Percentiles rank a stretch among this genome's conserved stretches.
Conservation (phyloP, 2,113 vertebrate species). For the Gymnobelideus leadbeateri region DNA sequence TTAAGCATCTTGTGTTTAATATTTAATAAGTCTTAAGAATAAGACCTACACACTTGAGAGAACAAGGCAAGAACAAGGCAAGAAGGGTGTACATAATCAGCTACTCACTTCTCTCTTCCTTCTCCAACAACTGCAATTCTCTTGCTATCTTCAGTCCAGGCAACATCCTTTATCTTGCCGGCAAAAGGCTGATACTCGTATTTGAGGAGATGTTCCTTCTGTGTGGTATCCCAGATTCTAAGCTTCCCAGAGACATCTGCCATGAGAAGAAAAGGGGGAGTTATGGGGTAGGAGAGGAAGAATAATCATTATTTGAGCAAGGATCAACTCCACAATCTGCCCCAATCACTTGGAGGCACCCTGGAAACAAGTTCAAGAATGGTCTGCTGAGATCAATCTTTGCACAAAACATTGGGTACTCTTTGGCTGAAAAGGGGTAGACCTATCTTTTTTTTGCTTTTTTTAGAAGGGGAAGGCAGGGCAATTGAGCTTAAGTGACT, state of each 20-base stretch:
- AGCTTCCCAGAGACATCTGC: conserved; percentile 95
- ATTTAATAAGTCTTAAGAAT: not conserved
- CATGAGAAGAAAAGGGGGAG: no score
- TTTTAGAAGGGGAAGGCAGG: no score
- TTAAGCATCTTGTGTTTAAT: not conserved
- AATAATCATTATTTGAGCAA: not conserved
- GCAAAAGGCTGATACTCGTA: conserved; percentile 96
- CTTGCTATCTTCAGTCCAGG: conserved; percentile 98
- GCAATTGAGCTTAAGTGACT: no score
- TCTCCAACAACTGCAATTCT: conserved; percentile 96
- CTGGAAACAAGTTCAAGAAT: no score
- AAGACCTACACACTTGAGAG: not conserved
- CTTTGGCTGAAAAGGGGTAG: no score
- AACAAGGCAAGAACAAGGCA: no score
- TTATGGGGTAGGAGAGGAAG: not conserved
- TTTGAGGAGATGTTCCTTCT: conserved; percentile 97
- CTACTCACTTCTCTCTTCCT: conserved; percentile 95
- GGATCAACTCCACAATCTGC: not conserved
- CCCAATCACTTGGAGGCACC: not conserved
- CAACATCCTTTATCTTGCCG: conserved; percentile 95
- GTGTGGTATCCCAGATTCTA: conserved; percentile 98
- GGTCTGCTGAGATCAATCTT: no score
- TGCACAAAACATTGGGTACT: no score
- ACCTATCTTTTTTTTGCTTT: no score
- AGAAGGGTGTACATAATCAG: not conserved